Percentiles rank a stretch among this genome's conserved stretches.
Conservation (phyloP, 1,140 invertebrate species). For the Drosophila biarmipes region DNA sequence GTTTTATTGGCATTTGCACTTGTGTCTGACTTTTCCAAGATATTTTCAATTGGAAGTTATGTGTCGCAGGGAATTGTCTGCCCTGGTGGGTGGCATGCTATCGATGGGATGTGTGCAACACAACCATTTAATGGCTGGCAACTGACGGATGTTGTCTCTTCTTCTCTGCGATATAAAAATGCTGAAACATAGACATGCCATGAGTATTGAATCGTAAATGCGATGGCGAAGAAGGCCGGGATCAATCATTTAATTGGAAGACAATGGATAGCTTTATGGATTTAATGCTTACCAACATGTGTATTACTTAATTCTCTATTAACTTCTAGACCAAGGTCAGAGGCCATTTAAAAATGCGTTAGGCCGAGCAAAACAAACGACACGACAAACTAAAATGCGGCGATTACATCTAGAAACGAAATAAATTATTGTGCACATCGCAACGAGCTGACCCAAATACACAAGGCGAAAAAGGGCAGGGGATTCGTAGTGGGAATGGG, state of each 20-base stretch:
- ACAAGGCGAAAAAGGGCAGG: slow-evolving; percentile 17
- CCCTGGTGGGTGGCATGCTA: slow-evolving; percentile 14
- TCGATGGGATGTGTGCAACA: slow-evolving; percentile 28
- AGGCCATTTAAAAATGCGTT: slow-evolving; percentile 63
- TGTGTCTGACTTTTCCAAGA: slow-evolving; percentile 72
- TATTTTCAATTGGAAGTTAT: slow-evolving; percentile 76
- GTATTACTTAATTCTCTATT: slow-evolving; percentile 9
- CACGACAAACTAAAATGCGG: slow-evolving; percentile 52
- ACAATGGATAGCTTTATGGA: neutral
- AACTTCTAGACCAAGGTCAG: slow-evolving; percentile 60
- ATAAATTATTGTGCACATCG: slow-evolving; percentile 73
- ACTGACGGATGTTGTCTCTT: slow-evolving; percentile 30
- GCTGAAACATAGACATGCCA: slow-evolving; percentile 27
- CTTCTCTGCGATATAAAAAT: neutral
- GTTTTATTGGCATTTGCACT: slow-evolving; percentile 75
- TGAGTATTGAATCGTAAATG: slow-evolving; percentile 38
- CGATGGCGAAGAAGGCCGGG: slow-evolving; percentile 8
- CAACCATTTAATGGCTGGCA: slow-evolving; percentile 41
- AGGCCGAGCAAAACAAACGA: slow-evolving; percentile 41
- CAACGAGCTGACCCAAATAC: slow-evolving; percentile 72
- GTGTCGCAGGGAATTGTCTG: slow-evolving; percentile 44
- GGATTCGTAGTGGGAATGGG: slow-evolving; percentile 15
- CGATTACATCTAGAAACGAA: slow-evolving; percentile 73
- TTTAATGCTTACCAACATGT: slow-evolving; percentile 3
- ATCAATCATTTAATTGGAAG: slow-evolving; percentile 11